A percentile compares a stretch with the other conserved stretches of the same genome.
Conservation (phyloP, 2,888 invertebrate genomes). For the Adineta ricciae region DNA sequence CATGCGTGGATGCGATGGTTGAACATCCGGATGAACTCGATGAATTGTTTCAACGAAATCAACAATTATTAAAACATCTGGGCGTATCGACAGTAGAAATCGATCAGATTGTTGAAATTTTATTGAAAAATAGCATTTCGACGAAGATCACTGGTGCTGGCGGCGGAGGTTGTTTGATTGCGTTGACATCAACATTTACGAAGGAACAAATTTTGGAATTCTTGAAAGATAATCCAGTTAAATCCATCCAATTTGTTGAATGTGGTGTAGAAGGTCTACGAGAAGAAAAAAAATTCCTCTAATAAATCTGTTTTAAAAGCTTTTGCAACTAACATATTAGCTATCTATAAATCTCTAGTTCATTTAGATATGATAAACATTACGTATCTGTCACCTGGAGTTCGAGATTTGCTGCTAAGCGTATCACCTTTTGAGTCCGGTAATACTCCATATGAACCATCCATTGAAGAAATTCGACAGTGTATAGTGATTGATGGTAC, state of each 20-base stretch:
- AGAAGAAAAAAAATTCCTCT: neutral
- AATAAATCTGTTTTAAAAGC: too few relatives aligned
- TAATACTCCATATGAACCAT: neutral
- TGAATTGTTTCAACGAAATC: constrained; percentile 76
- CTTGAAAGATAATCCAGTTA: neutral
- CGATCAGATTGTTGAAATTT: constrained; percentile 64
- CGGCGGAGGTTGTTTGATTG: constrained; percentile 53
- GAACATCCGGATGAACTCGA: constrained; percentile 43
- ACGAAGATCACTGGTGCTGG: constrained; percentile 94
- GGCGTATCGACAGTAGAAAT: constrained; percentile 79
- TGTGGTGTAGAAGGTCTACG: constrained; percentile 2
- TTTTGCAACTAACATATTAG: too few relatives aligned
- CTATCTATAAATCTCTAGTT: too few relatives aligned
- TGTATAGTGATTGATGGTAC: neutral
- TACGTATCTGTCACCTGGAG: neutral
- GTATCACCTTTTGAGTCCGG: neutral
- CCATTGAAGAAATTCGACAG: neutral
- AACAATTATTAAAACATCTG: constrained; percentile 67
- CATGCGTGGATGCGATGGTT: constrained; percentile 26
- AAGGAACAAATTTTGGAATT: neutral
- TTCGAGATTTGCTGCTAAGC: neutral
- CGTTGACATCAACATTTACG: neutral
- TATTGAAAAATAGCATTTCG: constrained; percentile 60
- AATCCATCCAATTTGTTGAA: neutral
- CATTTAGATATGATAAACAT: neutral